Evolutionary conservation across 2,888 invertebrate genomes (phyloP).

Genomic region (Epicampocera succincta): DNA sequence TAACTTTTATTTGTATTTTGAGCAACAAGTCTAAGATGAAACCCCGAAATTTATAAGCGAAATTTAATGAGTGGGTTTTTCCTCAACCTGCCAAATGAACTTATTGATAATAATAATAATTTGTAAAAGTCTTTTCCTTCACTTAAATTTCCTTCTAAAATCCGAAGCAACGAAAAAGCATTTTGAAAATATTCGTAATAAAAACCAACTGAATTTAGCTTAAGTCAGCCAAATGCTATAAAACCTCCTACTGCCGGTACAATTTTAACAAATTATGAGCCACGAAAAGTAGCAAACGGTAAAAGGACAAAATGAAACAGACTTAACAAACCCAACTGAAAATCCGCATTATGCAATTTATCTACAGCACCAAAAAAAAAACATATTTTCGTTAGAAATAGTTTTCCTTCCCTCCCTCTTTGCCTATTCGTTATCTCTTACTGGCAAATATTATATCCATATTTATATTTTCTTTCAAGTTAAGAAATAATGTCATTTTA

Average conservation of each 20-base stretch:
- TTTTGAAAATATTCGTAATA: neutral
- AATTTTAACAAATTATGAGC: slow-evolving; percentile 62
- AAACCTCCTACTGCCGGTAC: slow-evolving; percentile 49
- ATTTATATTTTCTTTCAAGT: slow-evolving; percentile 14
- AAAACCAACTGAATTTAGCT: slow-evolving; percentile 23
- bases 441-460: slow-evolving; percentile 13
- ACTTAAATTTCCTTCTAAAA: slow-evolving; percentile 8
- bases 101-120: no score
- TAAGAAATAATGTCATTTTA: slow-evolving; percentile 46
- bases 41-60: no score
- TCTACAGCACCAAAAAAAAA: slow-evolving; percentile 18
- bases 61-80: no score
- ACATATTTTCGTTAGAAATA: slow-evolving; percentile 29
- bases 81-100: no score
- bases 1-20: neutral
- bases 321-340: slow-evolving; percentile 24
- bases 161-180: slow-evolving; percentile 8
- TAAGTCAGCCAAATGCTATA: slow-evolving; percentile 47
- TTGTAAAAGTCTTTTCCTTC: no score
- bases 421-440: slow-evolving; percentile 6
- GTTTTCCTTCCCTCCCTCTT: slow-evolving; percentile 6
- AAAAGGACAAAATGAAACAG: slow-evolving; percentile 44
- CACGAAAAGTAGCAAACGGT: slow-evolving; percentile 28
- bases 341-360: slow-evolving; percentile 47
- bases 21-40: no score